Percentiles rank a stretch among this genome's conserved stretches.
Conservation (phyloP, 2,113 vertebrate genomes). For the Oxyura jamaicensis region DNA sequence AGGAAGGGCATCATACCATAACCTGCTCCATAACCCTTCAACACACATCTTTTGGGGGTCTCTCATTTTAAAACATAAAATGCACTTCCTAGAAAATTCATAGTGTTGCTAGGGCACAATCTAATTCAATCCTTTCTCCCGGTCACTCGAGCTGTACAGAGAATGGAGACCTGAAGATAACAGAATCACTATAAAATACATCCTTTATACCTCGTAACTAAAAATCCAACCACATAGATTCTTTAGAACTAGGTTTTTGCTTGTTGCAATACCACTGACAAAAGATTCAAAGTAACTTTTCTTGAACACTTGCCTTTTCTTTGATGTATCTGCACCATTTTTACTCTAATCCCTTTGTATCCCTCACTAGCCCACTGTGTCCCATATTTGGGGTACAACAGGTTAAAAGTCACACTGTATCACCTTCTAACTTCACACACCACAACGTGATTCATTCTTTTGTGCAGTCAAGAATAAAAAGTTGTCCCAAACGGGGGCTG, state of each 20-base stretch:
- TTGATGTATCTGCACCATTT: constrained; percentile 10
- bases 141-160: constrained; percentile 12
- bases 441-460: neutral
- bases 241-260: constrained; percentile 41
- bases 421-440: constrained; percentile 46
- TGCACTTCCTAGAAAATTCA: neutral
- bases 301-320: constrained; percentile 40
- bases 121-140: constrained; percentile 20
- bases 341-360: constrained; percentile 23
- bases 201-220: constrained; percentile 39
- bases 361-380: constrained; percentile 41
- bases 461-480: constrained; percentile 18
- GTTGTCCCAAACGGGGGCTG: neutral
- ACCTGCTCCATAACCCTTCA: neutral
- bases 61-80: neutral
- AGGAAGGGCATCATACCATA: neutral
- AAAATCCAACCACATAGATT: constrained; percentile 20
- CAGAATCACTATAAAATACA: constrained; percentile 12
- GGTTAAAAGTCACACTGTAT: constrained; percentile 38
- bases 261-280: constrained; percentile 3
- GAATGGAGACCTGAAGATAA: constrained; percentile 37
- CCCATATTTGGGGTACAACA: constrained; percentile 21
- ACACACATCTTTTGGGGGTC: neutral
- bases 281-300: constrained; percentile 66
- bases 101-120: neutral